Base-by-base conservation (phyloP, 2,888 invertebrate genomes). In the Dyspetes luteomarginatus region DNA sequence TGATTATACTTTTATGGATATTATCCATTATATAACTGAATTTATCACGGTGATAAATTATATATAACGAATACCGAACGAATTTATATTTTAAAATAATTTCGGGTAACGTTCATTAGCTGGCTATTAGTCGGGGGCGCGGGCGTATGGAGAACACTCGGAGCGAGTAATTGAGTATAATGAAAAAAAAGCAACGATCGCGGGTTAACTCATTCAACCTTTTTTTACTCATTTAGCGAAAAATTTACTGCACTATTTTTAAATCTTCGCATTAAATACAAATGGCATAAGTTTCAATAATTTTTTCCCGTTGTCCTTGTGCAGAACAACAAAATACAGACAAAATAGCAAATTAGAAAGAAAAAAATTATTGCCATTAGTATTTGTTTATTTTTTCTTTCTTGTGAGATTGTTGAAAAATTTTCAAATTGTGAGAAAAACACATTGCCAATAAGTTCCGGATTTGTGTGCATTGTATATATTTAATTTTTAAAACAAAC, bases 1-100 rank as follows among this genome's bases (percentile, higher is more conserved):
- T 36, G 12, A 62, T 62, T 36, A 36, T 50, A 50, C 12, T 41
- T 48, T 72, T 41, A 62, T 72, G 50, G 26, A 26, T 9, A 62
- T 62, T 45, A 15, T 45, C 15, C 45, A n/a, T 4, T n/a, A 15
- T 15, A 45, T 15, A 4, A 15, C n/a, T 45, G n/a, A 45, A 17
- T 45, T 45, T 36, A 36, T 36, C 36, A 36, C 36, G 9, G 9
- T 36, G 36, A 36, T 36, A 45, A 45, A 15, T 17, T 17, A 4
- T 3, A 30, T 30, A 7, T 45, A 45, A 45, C 12, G 45, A 45
- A 45, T 45, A 4, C 4, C 45, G 45, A 12, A 36, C 36, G 7
- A 12, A 12, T 36, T 7, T 36, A 36, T 7, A 36, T 36, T 36
- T 12, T 12, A 36, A 36, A 36, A 4, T 12, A 36, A 0, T 12